Base-by-base conservation (phyloP, 2,113 vertebrate species). In the Siniperca chuatsi region DNA sequence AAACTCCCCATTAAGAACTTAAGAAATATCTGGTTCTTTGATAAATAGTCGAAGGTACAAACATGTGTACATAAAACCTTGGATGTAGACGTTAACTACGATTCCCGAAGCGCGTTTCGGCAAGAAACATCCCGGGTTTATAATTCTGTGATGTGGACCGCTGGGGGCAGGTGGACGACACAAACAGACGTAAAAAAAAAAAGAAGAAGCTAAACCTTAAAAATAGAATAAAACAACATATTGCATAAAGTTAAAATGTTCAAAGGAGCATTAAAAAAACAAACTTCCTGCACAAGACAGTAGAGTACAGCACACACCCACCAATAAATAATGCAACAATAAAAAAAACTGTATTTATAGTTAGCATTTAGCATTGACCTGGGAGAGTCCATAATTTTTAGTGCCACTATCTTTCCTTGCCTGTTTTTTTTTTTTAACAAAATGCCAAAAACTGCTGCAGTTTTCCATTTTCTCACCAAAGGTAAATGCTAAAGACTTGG, bases 321-420 rank as follows among this genome's bases (percentile, higher is more conserved):
- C 23, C n/a, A 25, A 20, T 77, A 11, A 66, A 66, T 52, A 75
- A 61, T 64, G 60, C 46, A 25, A 25, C 74, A 40, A 64, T 11
- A 62, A 6, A 61, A 21, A 50, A n/a, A 37, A 44, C 33, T 29
- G 40, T 44, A 44, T 44, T 25, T 44, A 29, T 52, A 52, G 18
- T 52, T 52, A 52, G 50, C 16, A 18, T 52, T 0, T 29, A 60
- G 57, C n/a, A 60, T 2, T 21, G n/a, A 58, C n/a, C 57, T 0
- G n/a, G 29, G 57, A 29, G 57, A 52, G 18, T 2, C 16, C 50
- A 20, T 20, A 16, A 52, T 20, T 52, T 52, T 52, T 16, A 48
- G 5, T 6, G 15, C 44, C 44, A 46, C 54, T 25, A 4, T 4
- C 55, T 10, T 50, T 50, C 48, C 15, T 6, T 50, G 3, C 48